These are phyloP conservation scores for Lutraria lutraria DNA, from an alignment of 2,888 invertebrate species.

Conservation along the genomic window DNA sequence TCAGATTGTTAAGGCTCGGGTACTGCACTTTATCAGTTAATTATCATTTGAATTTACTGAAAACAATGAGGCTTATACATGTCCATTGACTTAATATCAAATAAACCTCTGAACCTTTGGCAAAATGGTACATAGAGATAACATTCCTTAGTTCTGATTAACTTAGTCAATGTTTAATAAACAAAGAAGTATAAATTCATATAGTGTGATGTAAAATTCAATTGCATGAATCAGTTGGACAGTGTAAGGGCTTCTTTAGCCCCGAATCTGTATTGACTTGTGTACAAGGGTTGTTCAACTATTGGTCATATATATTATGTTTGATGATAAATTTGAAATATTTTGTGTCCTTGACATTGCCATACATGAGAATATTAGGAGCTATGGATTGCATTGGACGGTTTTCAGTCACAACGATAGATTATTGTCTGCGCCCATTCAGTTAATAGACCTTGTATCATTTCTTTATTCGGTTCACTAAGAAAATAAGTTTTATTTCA, in stretches of 20 bases:
- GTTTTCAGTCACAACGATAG: not conserved
- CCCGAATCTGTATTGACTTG: not conserved
- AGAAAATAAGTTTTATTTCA: no score
- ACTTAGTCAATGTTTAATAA: slow-evolving; percentile 24
- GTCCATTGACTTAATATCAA: slow-evolving; percentile 34
- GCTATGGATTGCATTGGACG: not conserved
- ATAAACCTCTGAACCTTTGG: slow-evolving; percentile 31
- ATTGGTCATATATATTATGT: not conserved
- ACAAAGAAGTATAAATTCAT: slow-evolving; percentile 19
- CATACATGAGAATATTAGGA: not conserved
- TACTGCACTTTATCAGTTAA: slow-evolving; percentile 46
- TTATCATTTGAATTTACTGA: slow-evolving; percentile 46
- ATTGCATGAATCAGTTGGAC: not conserved
- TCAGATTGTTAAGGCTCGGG: slow-evolving; percentile 21
- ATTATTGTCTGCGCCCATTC: not conserved
- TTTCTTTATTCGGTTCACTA: no score
- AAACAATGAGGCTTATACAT: slow-evolving; percentile 52
- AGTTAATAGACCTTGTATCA: not conserved
- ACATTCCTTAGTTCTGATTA: slow-evolving; percentile 51
- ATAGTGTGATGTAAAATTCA: slow-evolving; percentile 5
- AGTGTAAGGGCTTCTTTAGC: not conserved
- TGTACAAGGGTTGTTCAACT: not conserved
- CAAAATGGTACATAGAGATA: slow-evolving; percentile 36
- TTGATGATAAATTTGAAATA: not conserved
- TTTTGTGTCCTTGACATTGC: not conserved